Conservation (phyloP, 2,797 vertebrate species). For the Tachyglossus aculeatus region DNA sequence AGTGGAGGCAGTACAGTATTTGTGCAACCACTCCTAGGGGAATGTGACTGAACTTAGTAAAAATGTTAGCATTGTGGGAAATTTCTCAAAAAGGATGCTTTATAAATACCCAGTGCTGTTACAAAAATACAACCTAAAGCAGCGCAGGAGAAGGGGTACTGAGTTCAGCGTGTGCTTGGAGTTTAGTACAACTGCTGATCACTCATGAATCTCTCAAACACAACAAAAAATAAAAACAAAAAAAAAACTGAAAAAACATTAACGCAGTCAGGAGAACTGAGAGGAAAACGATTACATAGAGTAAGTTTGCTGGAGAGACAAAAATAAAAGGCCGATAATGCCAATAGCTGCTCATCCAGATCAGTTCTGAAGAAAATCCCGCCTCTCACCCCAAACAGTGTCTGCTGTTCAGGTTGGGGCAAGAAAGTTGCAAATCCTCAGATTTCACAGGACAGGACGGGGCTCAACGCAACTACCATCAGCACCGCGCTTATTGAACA, state of each 20-base stretch:
- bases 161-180: not conserved
- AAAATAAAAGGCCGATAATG: not conserved
- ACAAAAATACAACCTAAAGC: constrained; percentile 19
- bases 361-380: not conserved
- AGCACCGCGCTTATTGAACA: no score
- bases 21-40: not conserved
- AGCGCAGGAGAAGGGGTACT: not conserved
- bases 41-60: not conserved
- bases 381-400: not conserved
- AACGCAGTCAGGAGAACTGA: not conserved
- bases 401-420: not conserved
- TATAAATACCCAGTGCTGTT: constrained; percentile 11
- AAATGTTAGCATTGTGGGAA: not conserved
- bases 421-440: not conserved
- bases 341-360: not conserved
- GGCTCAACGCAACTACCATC: no score
- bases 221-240: not conserved
- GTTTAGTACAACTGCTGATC: not conserved
- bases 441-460: not conserved
- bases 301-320: not conserved
- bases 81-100: not conserved
- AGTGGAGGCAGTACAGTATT: not conserved
- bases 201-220: not conserved
- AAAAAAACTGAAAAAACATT: not conserved
- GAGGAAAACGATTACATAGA: not conserved